These are phyloP conservation scores for Trimorus sp. DNA, from an alignment of 2,888 invertebrate species.

Conservation along the genomic window DNA sequence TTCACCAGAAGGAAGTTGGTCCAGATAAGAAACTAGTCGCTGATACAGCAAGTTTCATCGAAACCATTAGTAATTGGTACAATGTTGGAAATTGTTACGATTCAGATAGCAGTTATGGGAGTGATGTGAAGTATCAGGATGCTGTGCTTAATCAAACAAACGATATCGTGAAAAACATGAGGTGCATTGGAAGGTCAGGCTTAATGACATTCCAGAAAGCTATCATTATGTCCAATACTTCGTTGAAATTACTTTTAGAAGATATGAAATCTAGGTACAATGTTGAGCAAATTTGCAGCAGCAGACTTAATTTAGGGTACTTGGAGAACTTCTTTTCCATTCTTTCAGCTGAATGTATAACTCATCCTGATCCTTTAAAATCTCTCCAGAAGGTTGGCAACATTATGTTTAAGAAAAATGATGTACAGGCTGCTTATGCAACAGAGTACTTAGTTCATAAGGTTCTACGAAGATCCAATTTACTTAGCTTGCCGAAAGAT, in stretches of 20 bases:
- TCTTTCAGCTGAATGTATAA: constrained; percentile 3
- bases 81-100: constrained; percentile 68
- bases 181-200: constrained; percentile 19
- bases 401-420: background rate
- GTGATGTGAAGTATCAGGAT: constrained; percentile 29
- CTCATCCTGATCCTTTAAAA: constrained; percentile 10
- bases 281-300: background rate
- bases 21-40: constrained; percentile 11
- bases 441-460: constrained; percentile 14
- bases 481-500: background rate
- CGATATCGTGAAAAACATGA: constrained; percentile 38
- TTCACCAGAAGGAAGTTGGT: constrained; percentile 65
- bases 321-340: constrained; percentile 16
- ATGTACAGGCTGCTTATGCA: background rate
- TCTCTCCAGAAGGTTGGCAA: constrained; percentile 3
- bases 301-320: constrained; percentile 7
- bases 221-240: constrained; percentile 33
- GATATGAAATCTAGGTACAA: constrained; percentile 27
- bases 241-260: constrained; percentile 15
- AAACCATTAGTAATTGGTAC: constrained; percentile 71
- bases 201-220: constrained; percentile 40
- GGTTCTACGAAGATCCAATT: constrained; percentile 17
- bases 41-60: constrained; percentile 68
- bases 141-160: constrained; percentile 3
- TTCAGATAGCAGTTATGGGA: constrained; percentile 12